Evolutionary conservation across 2,888 invertebrate species (phyloP).

Genomic region (Adelognathus sp.): DNA sequence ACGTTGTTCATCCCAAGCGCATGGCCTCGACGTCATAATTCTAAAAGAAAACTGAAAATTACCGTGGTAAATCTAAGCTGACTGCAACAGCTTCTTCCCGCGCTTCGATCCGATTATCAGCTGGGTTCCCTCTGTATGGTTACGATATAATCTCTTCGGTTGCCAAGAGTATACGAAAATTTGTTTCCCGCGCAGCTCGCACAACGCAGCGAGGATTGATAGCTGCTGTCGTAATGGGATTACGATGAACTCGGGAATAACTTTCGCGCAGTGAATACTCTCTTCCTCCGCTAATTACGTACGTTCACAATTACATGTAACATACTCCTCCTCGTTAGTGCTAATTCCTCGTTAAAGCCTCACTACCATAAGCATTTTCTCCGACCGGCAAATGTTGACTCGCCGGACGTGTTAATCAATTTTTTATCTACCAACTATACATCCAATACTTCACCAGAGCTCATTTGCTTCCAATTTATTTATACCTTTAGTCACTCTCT

Average conservation of each 20-base stretch:
- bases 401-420: constrained; percentile 21
- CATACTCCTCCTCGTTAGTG: neutral
- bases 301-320: neutral
- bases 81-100: neutral
- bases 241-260: neutral
- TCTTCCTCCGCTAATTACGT: neutral
- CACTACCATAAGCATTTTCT: constrained; percentile 57
- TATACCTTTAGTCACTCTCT: constrained; percentile 31
- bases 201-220: neutral
- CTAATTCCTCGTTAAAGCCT: constrained; percentile 54
- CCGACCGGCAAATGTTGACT: constrained; percentile 6
- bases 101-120: neutral
- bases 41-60: constrained; percentile 14
- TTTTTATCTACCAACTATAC: constrained; percentile 12
- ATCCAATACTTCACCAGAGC: neutral
- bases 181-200: neutral
- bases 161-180: neutral
- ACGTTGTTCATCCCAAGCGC: constrained; percentile 5
- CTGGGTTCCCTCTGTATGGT: neutral
- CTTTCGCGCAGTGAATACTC: neutral
- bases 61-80: constrained; percentile 33
- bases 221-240: neutral
- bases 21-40: constrained; percentile 22
- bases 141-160: neutral
- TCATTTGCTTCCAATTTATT: neutral